Percentiles rank a stretch among this genome's conserved stretches.
phyloP scores from a whole-genome alignment of 1,140 invertebrate genomes.

The Coenobita brevimanus region DNA sequence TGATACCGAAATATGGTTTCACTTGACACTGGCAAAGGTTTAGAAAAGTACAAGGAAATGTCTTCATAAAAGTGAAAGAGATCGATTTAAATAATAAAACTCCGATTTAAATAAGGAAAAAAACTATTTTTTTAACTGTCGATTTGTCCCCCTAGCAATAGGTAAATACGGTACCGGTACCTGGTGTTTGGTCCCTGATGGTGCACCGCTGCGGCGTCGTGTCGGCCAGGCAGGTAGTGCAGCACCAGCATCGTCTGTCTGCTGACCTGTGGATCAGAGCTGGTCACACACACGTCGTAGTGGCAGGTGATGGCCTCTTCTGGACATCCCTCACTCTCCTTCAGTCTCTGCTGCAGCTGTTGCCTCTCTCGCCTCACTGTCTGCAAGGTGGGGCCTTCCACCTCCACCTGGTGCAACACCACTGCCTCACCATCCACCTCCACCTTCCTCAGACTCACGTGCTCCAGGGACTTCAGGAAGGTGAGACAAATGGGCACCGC shows the following conservation, averaged over 20 bases:
- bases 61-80: no score
- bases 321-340: constrained; percentile 24
- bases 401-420: background rate
- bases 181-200: background rate
- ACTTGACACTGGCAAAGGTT: no score
- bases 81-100: no score
- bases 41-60: no score
- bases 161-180: no score
- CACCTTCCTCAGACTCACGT: background rate
- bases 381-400: background rate
- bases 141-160: no score
- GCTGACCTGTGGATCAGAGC: background rate
- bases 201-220: background rate
- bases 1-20: no score
- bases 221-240: constrained; percentile 23
- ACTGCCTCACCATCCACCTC: background rate
- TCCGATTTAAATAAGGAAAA: no score
- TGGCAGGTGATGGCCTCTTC: background rate
- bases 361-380: background rate
- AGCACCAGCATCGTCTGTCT: background rate
- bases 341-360: background rate
- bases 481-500: constrained; percentile 20
- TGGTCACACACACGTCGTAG: background rate
- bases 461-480: constrained; percentile 33
- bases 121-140: no score